Base-by-base conservation (phyloP, 2,113 vertebrate genomes). In the Syrrhaptes paradoxus region DNA sequence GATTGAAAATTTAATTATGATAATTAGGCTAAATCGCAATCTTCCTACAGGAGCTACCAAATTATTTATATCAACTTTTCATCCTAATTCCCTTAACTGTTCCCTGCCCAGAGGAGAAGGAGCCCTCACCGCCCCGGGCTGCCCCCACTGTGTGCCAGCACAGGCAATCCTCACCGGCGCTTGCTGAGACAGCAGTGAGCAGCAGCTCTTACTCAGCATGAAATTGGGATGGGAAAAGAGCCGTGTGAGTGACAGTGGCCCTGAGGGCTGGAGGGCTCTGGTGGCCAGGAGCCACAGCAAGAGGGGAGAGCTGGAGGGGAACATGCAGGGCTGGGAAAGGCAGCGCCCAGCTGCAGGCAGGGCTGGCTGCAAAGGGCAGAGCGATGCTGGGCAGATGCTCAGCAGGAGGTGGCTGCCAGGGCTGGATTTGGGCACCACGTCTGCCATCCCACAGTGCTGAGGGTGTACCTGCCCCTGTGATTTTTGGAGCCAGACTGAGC, bases 1-100 rank as follows among this genome's bases (percentile, higher is more conserved):
- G 89, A 89, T 32, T 94, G 89, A 94, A 94, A 96, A 93, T 85
- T 58, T 92, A 91, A 95, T 96, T 84, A 91, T 38, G 81, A 91
- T 95, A 95, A 97, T 95, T 80, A 86, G 87, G 51, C 75, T 81
- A 77, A 90, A 86, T 95, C 7, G 2, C 90, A 74, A 70, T 90
- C 75, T 97, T 93, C 85, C 85, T 87, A 79, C 48, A 79, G 89
- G 91, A 95, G 52, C 58, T 91, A 95, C 77, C 41, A 5, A 91
- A 75, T 95, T 89, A 95, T 92, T 97, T 85, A 45, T 85, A 89
- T 49, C 89, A 92, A 61, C 70, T 91, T 93, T 92, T 81, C 36
- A 85, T 74, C 58, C 62, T 79, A 85, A 87, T 68, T 95, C 58
- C 58, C 54, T 91, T 94, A 95, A 92, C 95, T 1, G 0, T 68